Evolutionary conservation across 2,888 invertebrate species (phyloP), one percentile per base, ranked within the genome.

Genomic region (Sarcophaga caerulescens): DNA sequence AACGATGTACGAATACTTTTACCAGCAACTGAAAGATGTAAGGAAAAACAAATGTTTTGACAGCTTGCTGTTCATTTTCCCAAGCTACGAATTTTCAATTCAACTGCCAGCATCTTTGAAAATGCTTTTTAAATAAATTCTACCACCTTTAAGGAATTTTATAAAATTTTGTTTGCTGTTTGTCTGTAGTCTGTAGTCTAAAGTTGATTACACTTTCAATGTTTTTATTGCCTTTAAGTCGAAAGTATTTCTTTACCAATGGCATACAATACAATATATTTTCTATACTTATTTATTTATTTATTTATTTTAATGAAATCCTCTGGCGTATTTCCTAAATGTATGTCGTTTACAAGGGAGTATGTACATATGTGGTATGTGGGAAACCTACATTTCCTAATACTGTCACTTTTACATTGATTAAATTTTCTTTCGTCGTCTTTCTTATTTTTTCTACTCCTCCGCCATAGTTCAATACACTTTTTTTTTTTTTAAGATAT

Each of bases 321-420:
- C 57, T 57, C 62, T 76, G 65, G 19, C 35, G 21, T 57, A 76
- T 76, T 68, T 81, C 6, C 44, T 63, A 19, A 65, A 76, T 21
- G 23, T 57, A 52, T 70, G 17, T 17, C 8, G 35, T 35, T 35
- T 35, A 2, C 8, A 35, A 1, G 8, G 8, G 4, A 4, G 17
- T 47, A 47, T 47, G 47, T 12, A 1, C 0, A 10, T 47, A 4
- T 47, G 14, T 17, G 14, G 4, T 52, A 14, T 52, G 52, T 52
- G 57, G 47, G 62, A 66, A 78, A 57, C 52, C 74, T 81, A 79
- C 62, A 73, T 83, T 80, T 85, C 80, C 75, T 57, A 14, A 57
- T 45, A 76, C 77, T 70, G 83, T 81, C 63, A 77, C 73, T 85
- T 83, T 83, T 74, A 74, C 65, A 65, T 79, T 81, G 77, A 83